Evolutionary conservation across 2,797 vertebrate species (phyloP).

Genomic region (Diglossa cyanea): DNA sequence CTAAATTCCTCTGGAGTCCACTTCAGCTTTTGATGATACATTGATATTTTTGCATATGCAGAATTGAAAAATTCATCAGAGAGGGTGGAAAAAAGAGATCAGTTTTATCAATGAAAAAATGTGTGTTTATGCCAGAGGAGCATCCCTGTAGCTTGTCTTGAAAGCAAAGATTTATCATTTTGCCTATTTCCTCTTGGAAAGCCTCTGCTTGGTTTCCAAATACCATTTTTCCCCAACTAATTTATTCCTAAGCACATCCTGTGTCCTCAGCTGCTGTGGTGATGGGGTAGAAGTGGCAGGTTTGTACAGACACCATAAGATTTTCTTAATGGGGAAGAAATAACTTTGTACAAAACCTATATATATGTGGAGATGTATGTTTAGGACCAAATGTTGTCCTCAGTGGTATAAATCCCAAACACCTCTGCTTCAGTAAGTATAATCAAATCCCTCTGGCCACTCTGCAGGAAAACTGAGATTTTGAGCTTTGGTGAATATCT

Average conservation of each 20-base stretch:
- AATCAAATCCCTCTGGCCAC: not conserved
- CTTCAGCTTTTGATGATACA: not conserved
- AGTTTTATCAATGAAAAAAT: not conserved
- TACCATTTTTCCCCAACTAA: not conserved
- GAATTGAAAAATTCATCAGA: not conserved
- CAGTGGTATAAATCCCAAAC: not conserved
- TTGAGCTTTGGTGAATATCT: not conserved
- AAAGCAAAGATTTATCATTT: not conserved
- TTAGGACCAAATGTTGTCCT: not conserved
- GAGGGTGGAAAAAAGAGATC: not conserved
- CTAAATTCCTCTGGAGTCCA: not conserved
- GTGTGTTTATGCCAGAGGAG: not conserved
- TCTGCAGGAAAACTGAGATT: not conserved
- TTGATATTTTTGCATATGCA: not conserved
- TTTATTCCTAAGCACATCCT: not conserved
- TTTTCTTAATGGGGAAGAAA: not conserved
- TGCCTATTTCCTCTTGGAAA: slow-evolving; percentile 1
- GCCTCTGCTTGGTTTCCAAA: not conserved
- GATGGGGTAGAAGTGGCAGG: not conserved
- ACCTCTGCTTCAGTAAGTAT: not conserved
- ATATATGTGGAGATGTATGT: not conserved
- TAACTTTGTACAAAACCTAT: not conserved
- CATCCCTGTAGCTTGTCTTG: not conserved
- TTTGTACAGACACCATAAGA: not conserved
- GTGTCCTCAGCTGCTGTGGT: not conserved